These are phyloP conservation scores for Procambarus clarkii DNA, from an alignment of 1,140 invertebrate species.

Conservation along the genomic window DNA sequence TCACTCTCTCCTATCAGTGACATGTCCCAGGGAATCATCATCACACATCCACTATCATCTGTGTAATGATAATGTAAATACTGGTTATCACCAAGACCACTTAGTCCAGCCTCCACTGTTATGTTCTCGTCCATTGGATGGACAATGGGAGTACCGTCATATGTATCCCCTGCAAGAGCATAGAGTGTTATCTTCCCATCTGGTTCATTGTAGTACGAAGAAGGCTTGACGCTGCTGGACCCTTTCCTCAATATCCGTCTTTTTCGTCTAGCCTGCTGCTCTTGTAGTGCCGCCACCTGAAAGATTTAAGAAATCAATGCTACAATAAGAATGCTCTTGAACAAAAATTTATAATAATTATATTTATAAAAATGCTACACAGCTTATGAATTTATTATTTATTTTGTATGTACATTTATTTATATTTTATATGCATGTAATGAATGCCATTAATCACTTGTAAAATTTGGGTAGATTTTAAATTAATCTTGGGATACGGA, in stretches of 20 bases:
- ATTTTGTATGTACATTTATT: too few relatives aligned
- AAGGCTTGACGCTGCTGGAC: neutral
- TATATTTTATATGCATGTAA: too few relatives aligned
- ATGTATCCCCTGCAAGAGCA: neutral
- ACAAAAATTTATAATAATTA: too few relatives aligned
- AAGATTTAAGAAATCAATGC: neutral
- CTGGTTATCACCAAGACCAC: conserved; percentile 38
- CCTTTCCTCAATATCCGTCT: conserved; percentile 14
- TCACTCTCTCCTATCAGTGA: conserved; percentile 50
- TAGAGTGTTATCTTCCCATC: conserved; percentile 47
- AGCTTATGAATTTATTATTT: too few relatives aligned
- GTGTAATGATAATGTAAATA: conserved; percentile 41
- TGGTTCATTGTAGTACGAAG: conserved; percentile 4
- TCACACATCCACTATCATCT: conserved; percentile 52
- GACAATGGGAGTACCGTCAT: conserved; percentile 25
- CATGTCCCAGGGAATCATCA: conserved; percentile 59
- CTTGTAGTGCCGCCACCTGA: conserved; percentile 48
- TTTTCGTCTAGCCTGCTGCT: conserved; percentile 44
- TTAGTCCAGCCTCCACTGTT: conserved; percentile 17
- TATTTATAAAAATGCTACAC: too few relatives aligned
- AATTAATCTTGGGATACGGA: too few relatives aligned
- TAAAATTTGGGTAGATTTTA: too few relatives aligned
- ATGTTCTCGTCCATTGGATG: conserved; percentile 34
- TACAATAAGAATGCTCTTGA: neutral
- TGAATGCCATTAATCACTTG: too few relatives aligned